These are phyloP conservation scores for Dasypus novemcinctus DNA, from an alignment of 2,113 vertebrate species.

Conservation along the genomic window DNA sequence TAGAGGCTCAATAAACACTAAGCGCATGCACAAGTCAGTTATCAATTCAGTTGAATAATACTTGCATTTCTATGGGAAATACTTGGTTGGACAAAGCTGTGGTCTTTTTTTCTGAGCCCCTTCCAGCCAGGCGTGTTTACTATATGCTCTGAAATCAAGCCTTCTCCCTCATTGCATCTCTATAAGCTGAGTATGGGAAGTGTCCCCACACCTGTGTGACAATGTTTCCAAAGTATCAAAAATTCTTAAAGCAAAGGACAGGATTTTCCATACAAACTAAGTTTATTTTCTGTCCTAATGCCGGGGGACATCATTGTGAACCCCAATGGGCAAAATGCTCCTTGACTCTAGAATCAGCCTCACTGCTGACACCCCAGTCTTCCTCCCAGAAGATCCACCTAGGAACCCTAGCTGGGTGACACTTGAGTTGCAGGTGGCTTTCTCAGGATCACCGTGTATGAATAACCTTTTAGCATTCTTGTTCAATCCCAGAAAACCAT, in stretches of 20 bases:
- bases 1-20: neutral
- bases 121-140: neutral
- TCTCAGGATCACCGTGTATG: neutral
- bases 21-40: neutral
- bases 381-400: neutral
- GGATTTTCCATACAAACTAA: neutral
- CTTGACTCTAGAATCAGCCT: neutral
- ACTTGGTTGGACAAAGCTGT: neutral
- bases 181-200: neutral
- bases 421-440: neutral
- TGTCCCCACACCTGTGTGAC: neutral
- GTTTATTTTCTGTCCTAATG: neutral
- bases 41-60: neutral
- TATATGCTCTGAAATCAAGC: neutral
- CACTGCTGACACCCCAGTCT: no score
- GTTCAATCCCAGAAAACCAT: neutral
- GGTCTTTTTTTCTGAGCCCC: neutral
- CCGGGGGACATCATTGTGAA: neutral
- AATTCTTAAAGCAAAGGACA: neutral
- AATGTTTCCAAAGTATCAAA: neutral
- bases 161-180: neutral
- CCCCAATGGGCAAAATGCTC: neutral
- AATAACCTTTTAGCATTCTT: neutral
- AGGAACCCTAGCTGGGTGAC: neutral
- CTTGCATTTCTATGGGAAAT: neutral